A percentile compares a stretch with the other conserved stretches of the same genome.
Evolutionary conservation across 1,140 invertebrate species (phyloP).

Genomic region (Drosophila truncata): DNA sequence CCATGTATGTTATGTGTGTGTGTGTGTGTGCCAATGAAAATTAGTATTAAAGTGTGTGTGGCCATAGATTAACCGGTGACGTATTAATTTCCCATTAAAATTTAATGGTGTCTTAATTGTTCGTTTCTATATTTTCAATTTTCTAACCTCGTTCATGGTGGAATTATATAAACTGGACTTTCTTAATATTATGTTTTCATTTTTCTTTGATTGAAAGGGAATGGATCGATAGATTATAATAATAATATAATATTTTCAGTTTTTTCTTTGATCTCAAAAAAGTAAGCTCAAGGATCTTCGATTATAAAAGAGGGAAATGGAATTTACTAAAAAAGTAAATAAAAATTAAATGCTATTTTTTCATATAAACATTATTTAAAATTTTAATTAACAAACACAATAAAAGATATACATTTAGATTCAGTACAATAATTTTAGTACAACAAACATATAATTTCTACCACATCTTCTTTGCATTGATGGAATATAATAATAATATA

Average conservation of each 20-base stretch:
- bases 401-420: background rate
- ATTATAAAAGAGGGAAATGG: background rate
- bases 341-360: too few species aligned
- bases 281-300: background rate
- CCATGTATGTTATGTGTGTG: background rate
- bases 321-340: too few species aligned
- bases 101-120: constrained; percentile 1
- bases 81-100: constrained; percentile 7
- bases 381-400: constrained; percentile 7
- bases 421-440: background rate
- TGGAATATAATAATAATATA: too few species aligned
- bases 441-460: constrained; percentile 86
- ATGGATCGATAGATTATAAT: too few species aligned
- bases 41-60: constrained; percentile 11
- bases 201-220: too few species aligned
- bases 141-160: background rate
- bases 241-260: too few species aligned
- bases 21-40: background rate
- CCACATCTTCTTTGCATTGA: constrained; percentile 99
- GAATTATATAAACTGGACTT: too few species aligned
- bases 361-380: background rate
- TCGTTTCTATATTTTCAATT: background rate
- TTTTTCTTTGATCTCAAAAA: too few species aligned
- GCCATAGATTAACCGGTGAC: constrained; percentile 3
- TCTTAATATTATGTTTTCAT: too few species aligned